A percentile compares a stretch with the other conserved stretches of the same genome.
Evolutionary conservation across 37 sponge, comb jelly and placozoan species (phyloP).

Genomic region (Haliclona indistincta): DNA sequence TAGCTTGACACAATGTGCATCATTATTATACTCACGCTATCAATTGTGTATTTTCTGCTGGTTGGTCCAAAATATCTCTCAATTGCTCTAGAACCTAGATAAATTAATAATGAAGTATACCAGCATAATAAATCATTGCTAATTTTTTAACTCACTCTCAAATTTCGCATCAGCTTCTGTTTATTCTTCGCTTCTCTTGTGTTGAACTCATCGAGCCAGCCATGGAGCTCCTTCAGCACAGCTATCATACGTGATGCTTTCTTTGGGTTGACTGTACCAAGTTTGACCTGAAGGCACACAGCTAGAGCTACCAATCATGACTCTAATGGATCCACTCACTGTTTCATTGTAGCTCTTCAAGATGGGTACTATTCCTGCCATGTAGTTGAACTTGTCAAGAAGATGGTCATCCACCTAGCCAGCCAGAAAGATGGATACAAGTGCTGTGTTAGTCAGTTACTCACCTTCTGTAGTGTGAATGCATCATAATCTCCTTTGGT

Average conservation of each 20-base stretch:
- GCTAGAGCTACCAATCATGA: background rate
- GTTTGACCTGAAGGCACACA: background rate
- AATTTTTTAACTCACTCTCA: conserved; percentile 31
- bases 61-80: background rate
- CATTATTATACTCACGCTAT: no score
- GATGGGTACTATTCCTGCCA: conserved; percentile 72
- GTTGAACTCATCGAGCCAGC: background rate
- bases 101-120: background rate
- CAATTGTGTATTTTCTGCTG: no score
- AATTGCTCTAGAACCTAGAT: conserved; percentile 45
- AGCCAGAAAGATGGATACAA: background rate
- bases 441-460: background rate
- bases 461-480: conserved; percentile 71
- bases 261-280: background rate
- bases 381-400: conserved; percentile 66
- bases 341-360: conserved; percentile 45
- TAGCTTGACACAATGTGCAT: no score
- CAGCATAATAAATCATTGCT: background rate
- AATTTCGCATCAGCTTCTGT: conserved; percentile 77
- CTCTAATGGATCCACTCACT: conserved; percentile 19
- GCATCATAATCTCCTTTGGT: conserved; percentile 75
- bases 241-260: background rate
- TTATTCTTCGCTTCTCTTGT: conserved; percentile 40
- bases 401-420: conserved; percentile 62
- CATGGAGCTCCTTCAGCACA: background rate